Evolutionary conservation across 1,140 invertebrate genomes (phyloP), one percentile per base, ranked within the genome.

Genomic region (Drosophila parvula): DNA sequence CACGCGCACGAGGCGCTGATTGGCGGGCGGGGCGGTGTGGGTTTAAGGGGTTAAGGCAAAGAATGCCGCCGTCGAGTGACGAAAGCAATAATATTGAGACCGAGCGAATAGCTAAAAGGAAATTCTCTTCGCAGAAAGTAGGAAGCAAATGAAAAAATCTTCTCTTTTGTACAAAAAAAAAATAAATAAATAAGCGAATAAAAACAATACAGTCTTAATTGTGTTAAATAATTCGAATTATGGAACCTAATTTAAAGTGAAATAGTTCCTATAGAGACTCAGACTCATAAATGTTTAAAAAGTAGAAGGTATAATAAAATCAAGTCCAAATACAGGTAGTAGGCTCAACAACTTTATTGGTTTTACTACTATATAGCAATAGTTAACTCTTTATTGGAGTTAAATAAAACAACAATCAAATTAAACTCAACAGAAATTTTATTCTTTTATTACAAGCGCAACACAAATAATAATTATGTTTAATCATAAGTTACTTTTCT

Each of bases 1-100:
- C 83, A 86, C 83, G 83, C 83, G 84, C 83, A 74, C 79, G 50
- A 74, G 67, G 59, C 70, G 61, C 50, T 65, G 51, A 56, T 75
- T 41, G 41, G 44, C 38, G 48, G 41, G 44, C 38, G 48, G 16
- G 34, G 27, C 10, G 44, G 27, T 1, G 74, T 14, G 14, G 48
- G 61, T 50, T 59, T 51, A 77, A 63, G 47, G 22, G 81, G 56
- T 27, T 59, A 58, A 70, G 36, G 79, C 65, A 83, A 73, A 79
- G 64, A 69, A 71, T 74, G 41, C 47, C 40, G 70, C 48, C 47
- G 76, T 70, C 63, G 53, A n/a, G 47, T 74, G 48, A 34, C 65
- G 51, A 67, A 44, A 22, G 38, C 43, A 40, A 36, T 36, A 69
- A 67, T 50, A 69, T 67, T 10, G 61, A 34, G 32, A 45, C 27